Percentiles rank a stretch among this genome's conserved stretches.
Evolutionary conservation across 2,797 vertebrate species (phyloP).

Genomic region (Arctocebus calabarensis): DNA sequence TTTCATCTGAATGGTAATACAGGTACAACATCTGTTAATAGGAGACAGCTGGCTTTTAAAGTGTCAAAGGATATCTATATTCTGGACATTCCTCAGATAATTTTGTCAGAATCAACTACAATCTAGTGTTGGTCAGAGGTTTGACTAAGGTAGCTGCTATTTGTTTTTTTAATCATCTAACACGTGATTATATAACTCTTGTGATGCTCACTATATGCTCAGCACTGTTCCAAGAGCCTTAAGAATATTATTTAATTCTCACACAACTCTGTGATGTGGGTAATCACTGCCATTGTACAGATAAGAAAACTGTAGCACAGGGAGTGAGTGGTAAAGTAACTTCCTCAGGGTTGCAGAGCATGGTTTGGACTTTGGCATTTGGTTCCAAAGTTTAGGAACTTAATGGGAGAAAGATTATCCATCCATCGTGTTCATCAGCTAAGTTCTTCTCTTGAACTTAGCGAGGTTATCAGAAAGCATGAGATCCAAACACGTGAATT

Average conservation of each 20-base stretch:
- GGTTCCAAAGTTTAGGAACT: background rate
- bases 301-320: background rate
- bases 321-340: background rate
- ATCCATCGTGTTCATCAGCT: background rate
- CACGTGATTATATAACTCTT: background rate
- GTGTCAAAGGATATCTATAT: constrained; percentile 41
- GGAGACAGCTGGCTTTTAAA: constrained; percentile 64
- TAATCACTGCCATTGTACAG: background rate
- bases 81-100: constrained; percentile 61
- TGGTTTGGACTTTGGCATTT: background rate
- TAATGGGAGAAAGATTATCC: background rate
- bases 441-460: background rate
- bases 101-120: constrained; percentile 36
- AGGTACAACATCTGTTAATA: constrained; percentile 36
- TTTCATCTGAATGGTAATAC: constrained; percentile 26
- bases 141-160: constrained; percentile 15
- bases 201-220: background rate
- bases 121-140: constrained; percentile 38
- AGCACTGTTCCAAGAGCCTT: background rate
- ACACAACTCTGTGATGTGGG: background rate
- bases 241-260: background rate
- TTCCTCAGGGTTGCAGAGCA: background rate
- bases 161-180: constrained; percentile 44
- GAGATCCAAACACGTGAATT: background rate
- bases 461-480: background rate